Conservation (phyloP, 2,797 vertebrate genomes). For the Periophthalmus magnuspinnatus region DNA sequence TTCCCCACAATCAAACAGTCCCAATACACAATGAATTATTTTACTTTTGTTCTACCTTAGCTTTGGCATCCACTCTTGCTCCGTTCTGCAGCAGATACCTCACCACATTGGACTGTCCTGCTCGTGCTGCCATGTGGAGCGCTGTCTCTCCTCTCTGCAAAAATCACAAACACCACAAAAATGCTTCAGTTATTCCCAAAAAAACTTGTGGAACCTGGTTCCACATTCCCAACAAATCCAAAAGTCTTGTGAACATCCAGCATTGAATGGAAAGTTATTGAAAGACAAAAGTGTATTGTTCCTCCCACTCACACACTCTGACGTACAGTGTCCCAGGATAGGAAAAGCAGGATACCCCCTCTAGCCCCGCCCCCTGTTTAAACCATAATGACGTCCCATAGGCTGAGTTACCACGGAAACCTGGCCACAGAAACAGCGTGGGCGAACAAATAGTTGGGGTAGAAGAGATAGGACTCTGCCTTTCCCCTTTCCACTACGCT, state of each 20-base stretch:
- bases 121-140: conserved; percentile 95
- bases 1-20: not conserved
- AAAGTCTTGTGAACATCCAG: not conserved
- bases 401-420: conserved; percentile 67
- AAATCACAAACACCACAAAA: conserved; percentile 33
- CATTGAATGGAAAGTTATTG: not conserved
- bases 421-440: conserved; percentile 66
- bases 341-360: conserved; percentile 34
- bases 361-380: conserved; percentile 47
- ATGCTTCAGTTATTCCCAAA: conserved; percentile 13
- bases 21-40: not conserved
- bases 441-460: conserved; percentile 60
- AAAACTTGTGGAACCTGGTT: conserved; percentile 11
- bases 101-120: conserved; percentile 93
- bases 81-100: conserved; percentile 92
- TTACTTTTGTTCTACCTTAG: conserved; percentile 81
- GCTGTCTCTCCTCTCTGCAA: conserved; percentile 94
- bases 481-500: conserved; percentile 1
- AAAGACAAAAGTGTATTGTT: not conserved
- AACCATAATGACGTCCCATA: conserved; percentile 60
- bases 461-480: conserved; percentile 43
- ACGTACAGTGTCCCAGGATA: conserved; percentile 9
- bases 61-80: conserved; percentile 91
- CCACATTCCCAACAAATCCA: conserved; percentile 6
- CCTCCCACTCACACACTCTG: conserved; percentile 6